These are phyloP conservation scores for Chrysopa pallens DNA, from an alignment of 1,140 invertebrate species.

Conservation along the genomic window DNA sequence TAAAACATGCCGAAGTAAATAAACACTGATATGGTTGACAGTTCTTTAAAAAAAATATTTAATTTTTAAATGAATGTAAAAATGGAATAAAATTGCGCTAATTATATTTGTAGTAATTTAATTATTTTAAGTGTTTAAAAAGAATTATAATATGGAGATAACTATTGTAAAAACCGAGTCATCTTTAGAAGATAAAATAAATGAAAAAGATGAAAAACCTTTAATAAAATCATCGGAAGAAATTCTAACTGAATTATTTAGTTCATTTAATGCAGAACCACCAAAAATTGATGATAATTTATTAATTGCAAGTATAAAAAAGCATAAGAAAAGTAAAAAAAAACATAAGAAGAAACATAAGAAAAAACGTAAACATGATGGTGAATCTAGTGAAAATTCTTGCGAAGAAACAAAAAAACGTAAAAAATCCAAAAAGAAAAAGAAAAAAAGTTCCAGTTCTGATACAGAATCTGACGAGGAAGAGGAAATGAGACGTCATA, in stretches of 20 bases:
- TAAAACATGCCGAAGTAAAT: no score
- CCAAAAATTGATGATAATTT: conserved; percentile 39
- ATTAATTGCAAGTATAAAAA: conserved; percentile 25
- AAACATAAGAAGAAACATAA: conserved; percentile 29
- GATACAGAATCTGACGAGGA: conserved; percentile 7
- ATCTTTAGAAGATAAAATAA: no score
- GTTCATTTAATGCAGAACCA: conserved; percentile 45
- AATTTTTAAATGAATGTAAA: no score
- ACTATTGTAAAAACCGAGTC: no score
- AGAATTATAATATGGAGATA: no score
- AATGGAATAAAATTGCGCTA: no score
- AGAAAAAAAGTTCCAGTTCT: conserved; percentile 1
- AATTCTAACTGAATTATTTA: conserved; percentile 60
- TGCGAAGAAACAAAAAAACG: conserved; percentile 12
- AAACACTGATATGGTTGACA: no score
- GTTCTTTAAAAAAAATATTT: no score
- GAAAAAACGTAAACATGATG: conserved; percentile 23
- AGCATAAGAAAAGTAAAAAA: conserved; percentile 36
- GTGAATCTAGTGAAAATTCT: conserved; percentile 12
- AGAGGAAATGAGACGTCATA: conserved; percentile 15
- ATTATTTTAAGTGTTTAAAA: no score
- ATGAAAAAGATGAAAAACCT: conserved; percentile 7
- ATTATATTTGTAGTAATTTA: no score
- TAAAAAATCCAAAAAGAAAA: conserved; percentile 22
- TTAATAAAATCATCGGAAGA: conserved; percentile 48